Evolutionary conservation across 2,797 vertebrate species (phyloP).

Genomic region (Kryptolebias ocellatus): DNA sequence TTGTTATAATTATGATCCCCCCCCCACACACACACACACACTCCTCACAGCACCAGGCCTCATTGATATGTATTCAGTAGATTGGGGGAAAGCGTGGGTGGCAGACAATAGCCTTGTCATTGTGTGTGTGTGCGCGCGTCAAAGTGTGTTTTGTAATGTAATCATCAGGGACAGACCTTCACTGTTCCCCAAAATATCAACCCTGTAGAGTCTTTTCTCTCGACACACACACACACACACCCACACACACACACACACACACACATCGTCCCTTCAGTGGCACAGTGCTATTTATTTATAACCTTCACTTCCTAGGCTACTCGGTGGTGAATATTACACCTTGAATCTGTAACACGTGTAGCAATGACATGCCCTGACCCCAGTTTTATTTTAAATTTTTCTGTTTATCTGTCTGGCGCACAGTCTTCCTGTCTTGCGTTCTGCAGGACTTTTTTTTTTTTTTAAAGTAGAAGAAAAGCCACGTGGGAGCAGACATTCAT

Average conservation of each 20-base stretch:
- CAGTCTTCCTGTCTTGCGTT: constrained; percentile 19
- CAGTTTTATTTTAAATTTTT: constrained; percentile 34
- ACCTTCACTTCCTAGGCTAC: constrained; percentile 79
- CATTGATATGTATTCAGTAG: constrained; percentile 77
- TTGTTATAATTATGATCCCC: constrained; percentile 74
- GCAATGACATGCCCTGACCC: constrained; percentile 68
- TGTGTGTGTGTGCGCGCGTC: constrained; percentile 27
- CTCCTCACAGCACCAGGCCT: constrained; percentile 45
- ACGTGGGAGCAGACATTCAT: constrained; percentile 71
- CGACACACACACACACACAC: background rate
- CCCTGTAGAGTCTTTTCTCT: constrained; percentile 66
- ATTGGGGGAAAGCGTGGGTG: constrained; percentile 61
- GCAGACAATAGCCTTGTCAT: constrained; percentile 65
- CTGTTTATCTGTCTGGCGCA: constrained; percentile 56
- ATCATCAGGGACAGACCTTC: constrained; percentile 87
- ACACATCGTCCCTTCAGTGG: constrained; percentile 8
- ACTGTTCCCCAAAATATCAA: constrained; percentile 67
- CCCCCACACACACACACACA: constrained; percentile 6
- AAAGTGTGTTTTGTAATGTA: constrained; percentile 89
- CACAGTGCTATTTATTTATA: constrained; percentile 93
- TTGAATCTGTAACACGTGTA: constrained; percentile 28
- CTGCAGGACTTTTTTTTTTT: too few relatives aligned
- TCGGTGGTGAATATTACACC: constrained; percentile 76
- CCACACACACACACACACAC: constrained; percentile 1
- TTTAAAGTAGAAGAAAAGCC: constrained; percentile 47